Evolutionary conservation across 2,797 vertebrate species (phyloP).

Genomic region (Taenioides sp.): DNA sequence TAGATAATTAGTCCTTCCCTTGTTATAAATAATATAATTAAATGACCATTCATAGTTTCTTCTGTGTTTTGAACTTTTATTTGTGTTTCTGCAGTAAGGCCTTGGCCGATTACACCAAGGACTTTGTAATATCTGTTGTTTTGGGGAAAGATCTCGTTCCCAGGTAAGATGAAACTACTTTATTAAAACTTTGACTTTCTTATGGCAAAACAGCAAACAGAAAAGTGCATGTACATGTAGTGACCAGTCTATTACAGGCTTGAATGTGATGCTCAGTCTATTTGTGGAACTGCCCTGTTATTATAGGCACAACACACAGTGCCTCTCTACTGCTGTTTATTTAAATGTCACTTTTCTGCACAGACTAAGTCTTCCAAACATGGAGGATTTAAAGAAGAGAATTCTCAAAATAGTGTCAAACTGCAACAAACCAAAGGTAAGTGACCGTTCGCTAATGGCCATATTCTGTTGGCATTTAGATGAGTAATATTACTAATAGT

Average conservation of each 20-base stretch:
- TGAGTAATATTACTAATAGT: no score
- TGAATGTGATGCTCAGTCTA: slow-evolving; percentile 37
- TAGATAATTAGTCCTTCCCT: no score
- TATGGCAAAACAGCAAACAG: background rate
- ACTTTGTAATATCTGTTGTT: slow-evolving; percentile 89
- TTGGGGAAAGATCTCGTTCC: slow-evolving; percentile 95
- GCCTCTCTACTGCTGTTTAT: background rate
- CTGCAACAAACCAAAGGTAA: slow-evolving; percentile 93
- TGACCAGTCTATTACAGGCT: slow-evolving; percentile 36
- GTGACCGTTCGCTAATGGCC: background rate
- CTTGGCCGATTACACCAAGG: slow-evolving; percentile 88
- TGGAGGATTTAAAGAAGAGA: slow-evolving; percentile 92
- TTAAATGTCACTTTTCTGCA: background rate
- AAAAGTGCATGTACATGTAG: slow-evolving; percentile 21
- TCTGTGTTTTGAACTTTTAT: slow-evolving; percentile 9
- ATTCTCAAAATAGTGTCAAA: slow-evolving; percentile 92
- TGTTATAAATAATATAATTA: no score
- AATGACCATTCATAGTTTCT: background rate
- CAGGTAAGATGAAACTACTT: slow-evolving; percentile 75
- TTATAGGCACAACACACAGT: slow-evolving; percentile 24
- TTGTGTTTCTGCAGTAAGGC: slow-evolving; percentile 82
- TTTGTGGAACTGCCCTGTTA: slow-evolving; percentile 49
- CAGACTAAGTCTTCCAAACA: slow-evolving; percentile 93
- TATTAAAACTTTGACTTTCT: background rate
- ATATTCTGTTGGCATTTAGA: no score